phyloP scores from a whole-genome alignment of 1,140 invertebrate species.

The Armadillidium nasatum region DNA sequence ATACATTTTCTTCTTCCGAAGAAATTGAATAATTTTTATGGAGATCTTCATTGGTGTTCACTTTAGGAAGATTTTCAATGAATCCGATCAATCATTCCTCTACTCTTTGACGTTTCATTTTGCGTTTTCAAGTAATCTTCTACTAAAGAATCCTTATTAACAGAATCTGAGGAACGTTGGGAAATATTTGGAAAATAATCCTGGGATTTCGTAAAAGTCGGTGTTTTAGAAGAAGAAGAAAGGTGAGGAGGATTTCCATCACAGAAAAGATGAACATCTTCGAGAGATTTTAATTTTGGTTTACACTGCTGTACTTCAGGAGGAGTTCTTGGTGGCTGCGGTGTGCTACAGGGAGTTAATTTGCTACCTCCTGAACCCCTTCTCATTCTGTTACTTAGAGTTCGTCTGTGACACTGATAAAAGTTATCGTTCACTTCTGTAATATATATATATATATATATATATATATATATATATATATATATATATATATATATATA shows the following conservation, averaged over 20 bases:
- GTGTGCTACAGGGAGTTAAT: neutral
- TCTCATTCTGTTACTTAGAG: neutral
- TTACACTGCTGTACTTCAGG: neutral
- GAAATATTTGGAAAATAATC: neutral
- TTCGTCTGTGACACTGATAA: neutral
- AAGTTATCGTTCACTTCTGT: neutral
- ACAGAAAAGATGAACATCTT: neutral
- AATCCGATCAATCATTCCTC: neutral
- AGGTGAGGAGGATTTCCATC: neutral
- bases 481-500: neutral
- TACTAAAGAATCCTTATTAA: no score
- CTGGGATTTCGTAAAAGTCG: neutral
- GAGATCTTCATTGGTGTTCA: neutral
- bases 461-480: neutral
- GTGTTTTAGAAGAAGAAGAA: neutral
- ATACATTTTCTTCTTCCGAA: neutral
- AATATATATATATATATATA: neutral
- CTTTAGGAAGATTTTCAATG: constrained; percentile 4
- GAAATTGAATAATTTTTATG: neutral
- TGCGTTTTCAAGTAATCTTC: neutral
- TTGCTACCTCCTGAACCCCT: neutral
- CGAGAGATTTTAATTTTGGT: neutral
- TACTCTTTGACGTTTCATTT: neutral
- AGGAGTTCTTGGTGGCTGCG: neutral
- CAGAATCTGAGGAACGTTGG: neutral